Evolutionary conservation across 2,797 vertebrate genomes (phyloP), one percentile per base, ranked within the genome.

Genomic region (Tapirus indicus): DNA sequence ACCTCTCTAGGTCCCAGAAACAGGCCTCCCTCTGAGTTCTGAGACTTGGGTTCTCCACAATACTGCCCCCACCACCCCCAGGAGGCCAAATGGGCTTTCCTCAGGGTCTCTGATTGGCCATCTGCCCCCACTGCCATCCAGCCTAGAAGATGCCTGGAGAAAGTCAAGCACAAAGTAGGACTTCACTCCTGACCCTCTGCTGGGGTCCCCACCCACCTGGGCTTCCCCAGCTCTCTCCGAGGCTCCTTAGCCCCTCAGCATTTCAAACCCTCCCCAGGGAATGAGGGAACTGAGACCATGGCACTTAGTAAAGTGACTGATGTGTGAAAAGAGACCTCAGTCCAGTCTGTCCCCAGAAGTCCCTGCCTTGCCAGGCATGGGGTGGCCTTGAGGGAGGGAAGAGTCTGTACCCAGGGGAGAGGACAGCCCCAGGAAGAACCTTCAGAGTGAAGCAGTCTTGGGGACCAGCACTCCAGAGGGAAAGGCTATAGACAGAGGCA

Each of bases 251-350:
- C 96, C 90, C 98, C 97, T 32, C 95, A 89, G 96, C 85, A 18
- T 88, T 94, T 88, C 62, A 95, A 84, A 83, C 83, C 27, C 85
- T 80, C 94, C 98, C 58, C 21, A 3, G 16, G 41, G 47, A 72
- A 54, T 10, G 10, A 66, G 58, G 35, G 11, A 75, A 12, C 35
- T 13, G 44, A 86, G 71, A 68, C n/a, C 25, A 95, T 68, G 98
- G 98, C 98, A 98, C 98, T 98, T 98, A 99, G 98, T 98, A 98
- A 99, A 98, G 98, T 98, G 97, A 98, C 97, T 97, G 98, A 98
- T 99, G 98, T 98, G 98, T 99, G 99, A 99, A 99, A 99, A 98
- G 98, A 99, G 98, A 98, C 99, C 98, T 98, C 98, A 98, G 98
- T 99, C 99, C 99, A 99, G 99, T 99, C 98, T 99, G 98, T 98